phyloP scores from a whole-genome alignment of 2,797 vertebrate genomes.

The Myoxocephalus aenaeus region DNA sequence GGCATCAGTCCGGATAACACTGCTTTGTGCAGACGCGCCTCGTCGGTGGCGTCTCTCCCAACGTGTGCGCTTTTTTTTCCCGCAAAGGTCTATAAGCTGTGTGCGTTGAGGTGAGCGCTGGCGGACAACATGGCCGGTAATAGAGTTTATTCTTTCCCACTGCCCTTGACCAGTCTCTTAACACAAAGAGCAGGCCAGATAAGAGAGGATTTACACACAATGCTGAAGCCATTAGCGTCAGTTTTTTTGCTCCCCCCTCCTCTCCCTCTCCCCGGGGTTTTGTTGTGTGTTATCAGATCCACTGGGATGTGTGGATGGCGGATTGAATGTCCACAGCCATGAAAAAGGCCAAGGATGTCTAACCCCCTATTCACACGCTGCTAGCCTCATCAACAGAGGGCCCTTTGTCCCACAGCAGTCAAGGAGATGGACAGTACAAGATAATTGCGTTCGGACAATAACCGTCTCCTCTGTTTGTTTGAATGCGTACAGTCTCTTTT shows the following conservation, averaged over 20 bases:
- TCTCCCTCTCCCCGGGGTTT: conserved; percentile 67
- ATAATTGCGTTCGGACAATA: conserved; percentile 83
- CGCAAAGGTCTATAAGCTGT: conserved; percentile 36
- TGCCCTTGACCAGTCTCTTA: conserved; percentile 82
- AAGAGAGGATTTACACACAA: conserved; percentile 85
- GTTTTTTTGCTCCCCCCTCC: conserved; percentile 42
- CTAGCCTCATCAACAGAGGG: conserved; percentile 80
- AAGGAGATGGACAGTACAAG: conserved; percentile 81
- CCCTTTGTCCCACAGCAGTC: conserved; percentile 77
- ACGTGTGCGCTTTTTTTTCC: not conserved
- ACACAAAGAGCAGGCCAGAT: conserved; percentile 78
- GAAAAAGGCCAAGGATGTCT: conserved; percentile 82
- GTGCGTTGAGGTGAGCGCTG: conserved; percentile 51
- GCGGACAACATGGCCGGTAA: conserved; percentile 54
- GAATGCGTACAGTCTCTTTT: conserved; percentile 79
- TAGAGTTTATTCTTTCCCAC: conserved; percentile 66
- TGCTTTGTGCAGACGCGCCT: conserved; percentile 13
- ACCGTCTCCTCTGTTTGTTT: conserved; percentile 75
- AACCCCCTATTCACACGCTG: conserved; percentile 81
- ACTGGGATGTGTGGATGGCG: conserved; percentile 79
- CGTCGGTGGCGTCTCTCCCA: conserved; percentile 17
- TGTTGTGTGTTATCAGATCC: conserved; percentile 83
- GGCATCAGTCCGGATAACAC: conserved; percentile 36
- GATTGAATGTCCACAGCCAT: conserved; percentile 81
- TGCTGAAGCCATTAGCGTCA: conserved; percentile 81